Base-by-base conservation (phyloP, 2,113 vertebrate genomes). In the Equus quagga region DNA sequence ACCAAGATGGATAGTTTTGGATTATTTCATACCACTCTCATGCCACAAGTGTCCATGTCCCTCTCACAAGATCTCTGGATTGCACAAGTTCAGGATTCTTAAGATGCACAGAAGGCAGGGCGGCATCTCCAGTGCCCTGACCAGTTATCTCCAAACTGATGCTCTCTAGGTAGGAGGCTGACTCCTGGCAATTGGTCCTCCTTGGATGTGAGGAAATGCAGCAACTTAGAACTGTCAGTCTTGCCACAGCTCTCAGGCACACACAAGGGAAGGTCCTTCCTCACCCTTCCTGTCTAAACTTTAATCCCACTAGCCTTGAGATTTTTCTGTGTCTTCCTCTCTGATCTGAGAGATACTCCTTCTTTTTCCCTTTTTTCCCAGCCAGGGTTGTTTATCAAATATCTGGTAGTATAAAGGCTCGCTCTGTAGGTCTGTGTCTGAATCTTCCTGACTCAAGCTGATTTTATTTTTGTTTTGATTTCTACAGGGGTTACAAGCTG, bases 381-480 rank as follows among this genome's bases (percentile, higher is more conserved):
- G 24, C 44, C 28, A 44, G 15, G 51, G 49, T 67, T 73, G 76
- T 89, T 80, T 89, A 60, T 96, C 54, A 79, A 75, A 54, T 81
- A 82, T 62, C 18, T 95, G n/a, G 44, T 87, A 11, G 31, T 79
- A 64, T 90, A 95, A 90, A 69, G 89, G 36, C 18, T 65, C 24
- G 82, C 14, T 79, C 41, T 96, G 44, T 64, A 79, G 62, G 49
- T 60, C 49, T 94, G 33, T 87, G 31, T 69, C 62, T 96, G n/a
- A 92, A 69, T 95, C n/a, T 97, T 78, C 91, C 67, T 67, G 78
- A 86, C 36, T 95, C 26, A 70, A 87, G 54, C 10, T 24, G 10
- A 82, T 76, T 88, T 91, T 93, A 78, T 81, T 96, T 95, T 95
- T 94, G 60, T 56, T 97, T 90, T 69, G 84, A 31, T 88, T 85